A percentile compares a stretch with the other conserved stretches of the same genome.
Conservation (phyloP, 2,888 invertebrate species). For the Scrobipalpa costella region DNA sequence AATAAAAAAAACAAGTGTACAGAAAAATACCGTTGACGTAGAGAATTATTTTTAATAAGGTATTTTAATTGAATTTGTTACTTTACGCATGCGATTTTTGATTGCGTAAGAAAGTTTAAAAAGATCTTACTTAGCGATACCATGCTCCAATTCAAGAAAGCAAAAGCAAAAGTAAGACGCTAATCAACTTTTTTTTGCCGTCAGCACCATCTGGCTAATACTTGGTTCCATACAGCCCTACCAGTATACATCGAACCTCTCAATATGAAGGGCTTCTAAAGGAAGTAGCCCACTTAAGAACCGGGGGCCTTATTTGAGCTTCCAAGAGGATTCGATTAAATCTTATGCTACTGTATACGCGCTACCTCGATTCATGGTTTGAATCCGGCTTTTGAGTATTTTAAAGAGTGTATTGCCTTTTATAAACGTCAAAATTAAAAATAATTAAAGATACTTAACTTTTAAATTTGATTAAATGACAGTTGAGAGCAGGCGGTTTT, state of each 20-base stretch:
- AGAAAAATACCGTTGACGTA: background rate
- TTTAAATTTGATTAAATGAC: background rate
- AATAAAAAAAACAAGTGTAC: background rate
- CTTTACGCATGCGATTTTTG: background rate
- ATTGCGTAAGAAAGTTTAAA: background rate
- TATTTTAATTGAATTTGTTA: background rate
- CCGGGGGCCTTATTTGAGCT: slow-evolving; percentile 24
- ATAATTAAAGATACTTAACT: background rate
- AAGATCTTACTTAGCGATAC: background rate
- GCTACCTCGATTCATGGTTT: background rate
- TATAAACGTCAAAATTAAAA: background rate
- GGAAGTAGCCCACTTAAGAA: slow-evolving; percentile 35
- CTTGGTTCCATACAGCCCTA: background rate
- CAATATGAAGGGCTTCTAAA: slow-evolving; percentile 24
- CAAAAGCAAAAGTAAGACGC: background rate
- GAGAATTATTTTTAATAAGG: background rate
- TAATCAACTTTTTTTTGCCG: slow-evolving; percentile 9
- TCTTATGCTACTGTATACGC: slow-evolving; percentile 11
- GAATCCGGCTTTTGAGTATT: background rate
- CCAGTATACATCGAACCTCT: slow-evolving; percentile 13
- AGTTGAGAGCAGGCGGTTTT: background rate
- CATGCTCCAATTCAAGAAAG: background rate
- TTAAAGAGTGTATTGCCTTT: slow-evolving; percentile 15
- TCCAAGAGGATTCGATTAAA: slow-evolving; percentile 24
- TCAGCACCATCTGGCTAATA: background rate